Evolutionary conservation across 2,888 invertebrate species (phyloP), one percentile per base, ranked within the genome.

Genomic region (Pristionchus arcanus): DNA sequence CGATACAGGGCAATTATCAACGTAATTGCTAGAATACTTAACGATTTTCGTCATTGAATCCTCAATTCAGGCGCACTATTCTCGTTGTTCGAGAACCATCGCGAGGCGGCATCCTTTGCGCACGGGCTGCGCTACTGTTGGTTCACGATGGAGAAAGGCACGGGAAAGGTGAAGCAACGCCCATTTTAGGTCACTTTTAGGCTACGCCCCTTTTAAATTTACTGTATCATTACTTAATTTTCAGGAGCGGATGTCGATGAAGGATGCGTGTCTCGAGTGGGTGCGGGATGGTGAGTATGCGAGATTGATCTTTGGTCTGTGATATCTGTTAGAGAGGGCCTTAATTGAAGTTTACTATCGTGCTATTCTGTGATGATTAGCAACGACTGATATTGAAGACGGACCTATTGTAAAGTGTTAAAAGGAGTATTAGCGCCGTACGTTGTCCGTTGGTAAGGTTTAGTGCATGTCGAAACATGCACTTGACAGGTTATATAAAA

Each of bases 101-200:
- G 0, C 4, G 77, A 77, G 77, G 77, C 42, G 77, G 42, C 25
- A 25, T 77, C 37, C 21, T 77, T 25, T 42, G 42, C 77, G 42
- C 37, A 37, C 77, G 77, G 11, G 11, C n/a, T 77, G 25, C 37
- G 77, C n/a, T 77, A 42, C 77, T 42, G 37, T 42, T 77, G 77
- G 81, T 81, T 53, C 81, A 81, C 81, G 4, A 53, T 81, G 49
- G 81, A 81, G 49, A 11, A 16, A 34, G 31, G 68, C 68, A 15
- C 31, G 15, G 68, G 31, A 11, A 71, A 71, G 68, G 68, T 63
- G 59, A 59, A 19, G 21, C 19, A 16, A 59, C 59, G 59, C 59
- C 59, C 59, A 59, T 13, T 55, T 4, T 55, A 19, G 63, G 2
- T n/a, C 63, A 1, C 63, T 25, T 5, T 63, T n/a, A 63, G 25